These are phyloP conservation scores for Epinephelus malabaricus DNA, from an alignment of 2,797 vertebrate species.

Conservation along the genomic window DNA sequence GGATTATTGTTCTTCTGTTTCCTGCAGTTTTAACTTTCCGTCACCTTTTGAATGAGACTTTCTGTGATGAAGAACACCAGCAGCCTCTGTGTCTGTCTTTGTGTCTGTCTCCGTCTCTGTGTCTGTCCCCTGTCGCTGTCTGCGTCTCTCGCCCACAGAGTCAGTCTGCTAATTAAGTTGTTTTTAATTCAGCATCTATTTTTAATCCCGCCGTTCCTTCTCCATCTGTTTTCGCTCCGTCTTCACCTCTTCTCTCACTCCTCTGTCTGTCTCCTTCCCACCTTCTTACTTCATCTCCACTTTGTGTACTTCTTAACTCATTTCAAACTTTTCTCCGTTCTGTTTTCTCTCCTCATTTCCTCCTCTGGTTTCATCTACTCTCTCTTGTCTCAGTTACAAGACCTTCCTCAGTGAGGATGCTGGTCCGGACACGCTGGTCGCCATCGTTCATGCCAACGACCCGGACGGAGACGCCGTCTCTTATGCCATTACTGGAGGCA, in stretches of 20 bases:
- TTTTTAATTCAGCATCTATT: constrained; percentile 58
- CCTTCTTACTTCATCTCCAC: neutral
- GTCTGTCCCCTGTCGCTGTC: neutral
- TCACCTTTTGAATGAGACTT: too few species aligned
- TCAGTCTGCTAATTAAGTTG: constrained; percentile 50
- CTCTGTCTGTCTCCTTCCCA: constrained; percentile 35
- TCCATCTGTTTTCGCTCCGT: constrained; percentile 55
- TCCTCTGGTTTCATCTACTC: neutral
- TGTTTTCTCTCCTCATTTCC: neutral
- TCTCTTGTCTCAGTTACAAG: constrained; percentile 85
- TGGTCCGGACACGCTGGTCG: constrained; percentile 91
- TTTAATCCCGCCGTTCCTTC: constrained; percentile 33
- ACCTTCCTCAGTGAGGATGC: constrained; percentile 94
- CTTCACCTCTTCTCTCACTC: constrained; percentile 33
- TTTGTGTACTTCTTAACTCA: neutral
- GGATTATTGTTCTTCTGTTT: constrained; percentile 23
- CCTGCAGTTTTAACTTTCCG: too few species aligned
- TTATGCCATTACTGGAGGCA: constrained; percentile 92
- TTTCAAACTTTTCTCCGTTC: neutral
- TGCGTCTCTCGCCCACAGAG: constrained; percentile 46
- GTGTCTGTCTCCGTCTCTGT: neutral
- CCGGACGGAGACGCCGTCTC: constrained; percentile 91
- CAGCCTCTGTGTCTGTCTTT: too few species aligned
- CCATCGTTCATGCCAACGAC: constrained; percentile 91
- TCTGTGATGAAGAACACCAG: too few species aligned